phyloP scores from a whole-genome alignment of 2,888 invertebrate genomes.

The Pimpla rufipes region DNA sequence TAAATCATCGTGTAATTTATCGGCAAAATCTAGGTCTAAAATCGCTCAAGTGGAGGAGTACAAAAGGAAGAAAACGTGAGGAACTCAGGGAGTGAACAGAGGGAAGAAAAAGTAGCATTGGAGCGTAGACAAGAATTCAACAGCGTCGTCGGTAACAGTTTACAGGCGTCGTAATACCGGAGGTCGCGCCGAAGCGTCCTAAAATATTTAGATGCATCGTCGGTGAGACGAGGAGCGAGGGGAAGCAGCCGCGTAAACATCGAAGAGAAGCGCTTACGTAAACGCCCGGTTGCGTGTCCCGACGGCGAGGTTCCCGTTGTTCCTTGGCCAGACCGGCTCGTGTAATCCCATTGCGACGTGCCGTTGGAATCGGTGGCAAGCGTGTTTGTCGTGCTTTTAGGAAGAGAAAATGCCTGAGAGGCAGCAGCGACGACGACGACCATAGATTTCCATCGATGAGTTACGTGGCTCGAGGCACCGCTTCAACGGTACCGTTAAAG shows the following conservation, averaged over 20 bases:
- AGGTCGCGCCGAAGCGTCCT: no score
- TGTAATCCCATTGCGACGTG: constrained; percentile 29
- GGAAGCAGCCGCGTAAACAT: constrained; percentile 20
- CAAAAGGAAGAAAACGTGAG: constrained; percentile 61
- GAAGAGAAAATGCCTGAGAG: constrained; percentile 63
- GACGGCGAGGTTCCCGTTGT: constrained; percentile 50
- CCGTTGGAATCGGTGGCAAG: constrained; percentile 26
- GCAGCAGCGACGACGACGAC: constrained; percentile 9
- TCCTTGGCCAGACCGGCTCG: constrained; percentile 30
- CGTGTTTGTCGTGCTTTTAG: constrained; percentile 56
- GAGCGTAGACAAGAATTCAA: neutral
- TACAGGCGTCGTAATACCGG: no score
- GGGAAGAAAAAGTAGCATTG: constrained; percentile 1
- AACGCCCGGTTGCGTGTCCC: constrained; percentile 60
- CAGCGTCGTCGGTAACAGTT: no score
- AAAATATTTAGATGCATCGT: neutral
- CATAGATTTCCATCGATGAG: constrained; percentile 27
- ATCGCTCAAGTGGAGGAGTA: constrained; percentile 26
- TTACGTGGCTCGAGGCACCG: neutral
- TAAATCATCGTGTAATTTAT: constrained; percentile 28
- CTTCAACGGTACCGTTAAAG: constrained; percentile 53
- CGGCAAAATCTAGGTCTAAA: constrained; percentile 38
- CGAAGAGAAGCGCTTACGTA: constrained; percentile 57
- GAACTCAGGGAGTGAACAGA: constrained; percentile 23
- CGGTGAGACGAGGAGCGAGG: constrained; percentile 11